Evolutionary conservation across 2,113 vertebrate species (phyloP), one percentile per base, ranked within the genome.

Genomic region (Isichthys henryi): DNA sequence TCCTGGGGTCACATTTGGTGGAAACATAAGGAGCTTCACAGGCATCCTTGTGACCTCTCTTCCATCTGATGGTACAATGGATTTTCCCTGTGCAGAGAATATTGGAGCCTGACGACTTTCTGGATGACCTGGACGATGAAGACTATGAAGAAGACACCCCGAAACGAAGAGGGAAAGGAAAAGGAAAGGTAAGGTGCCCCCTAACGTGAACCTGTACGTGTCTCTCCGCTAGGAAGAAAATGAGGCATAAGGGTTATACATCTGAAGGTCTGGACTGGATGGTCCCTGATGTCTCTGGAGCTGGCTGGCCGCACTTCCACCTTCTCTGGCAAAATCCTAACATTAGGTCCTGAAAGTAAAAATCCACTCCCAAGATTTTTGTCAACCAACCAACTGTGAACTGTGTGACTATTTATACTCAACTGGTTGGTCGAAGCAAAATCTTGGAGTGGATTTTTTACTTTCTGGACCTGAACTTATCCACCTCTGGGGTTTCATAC

Each of bases 91-190:
- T 23, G 31, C 90, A 99, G 98, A 95, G 98, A 91, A 98, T 99
- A 86, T 93, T 99, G n/a, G 98, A 99, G 88, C 98, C 98, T 0
- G 98, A 99, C 0, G 98, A 99, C 92, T 99, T 98, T 93, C 92
- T 99, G 91, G 98, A 99, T 1, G 98, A 99, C 82, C 89, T 99
- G 62, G 98, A 99, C 0, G 98, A 99, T 0, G 98, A 99, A 80
- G 98, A 99, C 90, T 99, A 99, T 86, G 98, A 99, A 87, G 98
- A 99, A 74, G 98, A 99, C 49, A 98, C 97, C 1, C 98, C 98
- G 0, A 99, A 99, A 92, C 95, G 98, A 52, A 92, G 98, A 27
- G 97, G 98, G 91, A 99, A 99, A 92, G 97, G 97, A 83, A 99
- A 99, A 77, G 98, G 97, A 90, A 98, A 98, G 97, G 98, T 98